phyloP scores from a whole-genome alignment of 2,113 vertebrate genomes.

The Pelecanus crispus region DNA sequence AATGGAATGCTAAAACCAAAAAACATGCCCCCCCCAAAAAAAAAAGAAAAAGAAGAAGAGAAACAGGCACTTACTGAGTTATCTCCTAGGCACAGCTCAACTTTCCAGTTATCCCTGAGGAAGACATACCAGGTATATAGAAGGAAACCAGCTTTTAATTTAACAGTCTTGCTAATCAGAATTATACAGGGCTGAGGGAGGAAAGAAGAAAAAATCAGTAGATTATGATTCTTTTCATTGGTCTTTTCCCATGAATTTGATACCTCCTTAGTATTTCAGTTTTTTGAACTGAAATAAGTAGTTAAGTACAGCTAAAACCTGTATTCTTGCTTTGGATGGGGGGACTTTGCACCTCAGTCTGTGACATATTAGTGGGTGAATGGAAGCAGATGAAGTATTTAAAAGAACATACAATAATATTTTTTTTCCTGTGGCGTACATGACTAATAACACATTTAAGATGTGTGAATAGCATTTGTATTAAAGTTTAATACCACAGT shows the following conservation, averaged over 20 bases:
- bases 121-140: not conserved
- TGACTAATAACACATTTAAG: not conserved
- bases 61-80: not conserved
- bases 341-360: not conserved
- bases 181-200: not conserved
- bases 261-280: not conserved
- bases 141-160: not conserved
- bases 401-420: not conserved
- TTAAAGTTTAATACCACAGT: not conserved
- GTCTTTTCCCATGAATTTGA: not conserved
- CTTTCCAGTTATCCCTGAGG: not conserved
- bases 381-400: not conserved
- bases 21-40: too few species aligned
- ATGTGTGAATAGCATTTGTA: not conserved
- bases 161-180: not conserved
- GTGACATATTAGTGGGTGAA: not conserved
- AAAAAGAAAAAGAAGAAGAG: accelerated
- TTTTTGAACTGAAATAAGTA: not conserved
- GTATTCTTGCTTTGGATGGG: not conserved
- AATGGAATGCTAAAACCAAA: not conserved
- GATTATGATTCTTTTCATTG: not conserved
- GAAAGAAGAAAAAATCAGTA: not conserved
- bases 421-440: not conserved
- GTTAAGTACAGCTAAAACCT: not conserved
- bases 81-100: not conserved